These are phyloP conservation scores for Sminthurides aquaticus DNA, from an alignment of 2,888 invertebrate species.

Conservation along the genomic window DNA sequence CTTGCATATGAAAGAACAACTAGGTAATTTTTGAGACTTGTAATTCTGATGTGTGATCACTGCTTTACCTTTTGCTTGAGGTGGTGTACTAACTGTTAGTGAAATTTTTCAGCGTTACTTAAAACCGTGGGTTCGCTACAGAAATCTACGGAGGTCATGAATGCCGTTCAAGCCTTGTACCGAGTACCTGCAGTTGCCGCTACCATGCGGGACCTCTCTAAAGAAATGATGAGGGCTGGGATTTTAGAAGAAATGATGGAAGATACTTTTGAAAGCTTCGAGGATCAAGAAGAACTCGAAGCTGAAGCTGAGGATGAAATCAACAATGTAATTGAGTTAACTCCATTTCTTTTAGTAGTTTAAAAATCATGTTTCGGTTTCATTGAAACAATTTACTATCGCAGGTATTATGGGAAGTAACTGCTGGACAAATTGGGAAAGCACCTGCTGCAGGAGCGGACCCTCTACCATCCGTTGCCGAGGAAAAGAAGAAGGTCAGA, in stretches of 20 bases:
- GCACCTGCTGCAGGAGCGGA: slow-evolving; percentile 64
- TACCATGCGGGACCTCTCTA: slow-evolving; percentile 95
- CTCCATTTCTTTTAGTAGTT: no score
- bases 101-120: slow-evolving; percentile 64
- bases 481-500: slow-evolving; percentile 51
- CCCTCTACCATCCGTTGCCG: slow-evolving; percentile 51
- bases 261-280: slow-evolving; percentile 84
- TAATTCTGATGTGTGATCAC: background rate
- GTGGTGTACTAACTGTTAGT: background rate
- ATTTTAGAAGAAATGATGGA: slow-evolving; percentile 99
- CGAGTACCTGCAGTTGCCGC: slow-evolving; percentile 87
- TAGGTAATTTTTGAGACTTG: slow-evolving; percentile 56
- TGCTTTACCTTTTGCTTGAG: background rate
- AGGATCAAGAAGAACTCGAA: slow-evolving; percentile 90
- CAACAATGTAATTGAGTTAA: slow-evolving; percentile 69
- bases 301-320: slow-evolving; percentile 91
- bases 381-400: no score
- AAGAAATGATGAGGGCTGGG: slow-evolving; percentile 98
- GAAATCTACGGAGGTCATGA: slow-evolving; percentile 98
- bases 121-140: slow-evolving; percentile 85
- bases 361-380: no score
- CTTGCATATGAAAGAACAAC: slow-evolving; percentile 95
- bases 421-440: slow-evolving; percentile 83
- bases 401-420: slow-evolving; percentile 76
- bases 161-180: slow-evolving; percentile 87